A percentile compares a stretch with the other conserved stretches of the same genome.
phyloP scores from a whole-genome alignment of 2,888 invertebrate species.

The Drosophila cracens region DNA sequence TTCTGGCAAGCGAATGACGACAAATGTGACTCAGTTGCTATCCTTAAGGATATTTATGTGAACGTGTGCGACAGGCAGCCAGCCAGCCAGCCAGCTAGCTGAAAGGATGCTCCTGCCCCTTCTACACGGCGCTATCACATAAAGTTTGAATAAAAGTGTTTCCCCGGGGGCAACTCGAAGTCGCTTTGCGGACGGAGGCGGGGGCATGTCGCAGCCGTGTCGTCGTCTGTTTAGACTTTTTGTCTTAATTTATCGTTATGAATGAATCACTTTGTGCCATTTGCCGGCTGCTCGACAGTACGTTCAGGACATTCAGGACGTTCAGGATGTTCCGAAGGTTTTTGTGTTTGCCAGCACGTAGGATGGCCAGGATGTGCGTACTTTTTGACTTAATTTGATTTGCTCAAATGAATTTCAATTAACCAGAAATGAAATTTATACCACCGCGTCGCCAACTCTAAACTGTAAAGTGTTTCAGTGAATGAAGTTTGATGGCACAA shows the following conservation, averaged over 20 bases:
- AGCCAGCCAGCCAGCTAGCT: constrained; percentile 6
- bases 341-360: constrained; percentile 60
- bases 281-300: constrained; percentile 36
- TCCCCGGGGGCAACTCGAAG: constrained; percentile 59
- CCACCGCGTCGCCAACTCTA: constrained; percentile 37
- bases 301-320: constrained; percentile 1
- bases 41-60: constrained; percentile 67
- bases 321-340: not conserved
- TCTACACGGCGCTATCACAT: constrained; percentile 26
- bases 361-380: constrained; percentile 61
- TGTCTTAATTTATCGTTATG: constrained; percentile 76
- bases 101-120: constrained; percentile 48
- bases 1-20: constrained; percentile 22
- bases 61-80: constrained; percentile 27
- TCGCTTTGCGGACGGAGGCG: constrained; percentile 21
- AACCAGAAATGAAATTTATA: constrained; percentile 73
- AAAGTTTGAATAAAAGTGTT: constrained; percentile 67
- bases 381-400: constrained; percentile 80
- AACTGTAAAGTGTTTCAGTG: constrained; percentile 30
- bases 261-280: constrained; percentile 73
- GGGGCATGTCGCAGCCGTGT: constrained; percentile 40
- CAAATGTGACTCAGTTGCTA: constrained; percentile 57
- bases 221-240: constrained; percentile 52
- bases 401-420: constrained; percentile 79
- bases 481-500: constrained; percentile 7